Evolutionary conservation across 92 coral and sea anemone genomes (phyloP).

Genomic region (Zoanthus sansibaricus): DNA sequence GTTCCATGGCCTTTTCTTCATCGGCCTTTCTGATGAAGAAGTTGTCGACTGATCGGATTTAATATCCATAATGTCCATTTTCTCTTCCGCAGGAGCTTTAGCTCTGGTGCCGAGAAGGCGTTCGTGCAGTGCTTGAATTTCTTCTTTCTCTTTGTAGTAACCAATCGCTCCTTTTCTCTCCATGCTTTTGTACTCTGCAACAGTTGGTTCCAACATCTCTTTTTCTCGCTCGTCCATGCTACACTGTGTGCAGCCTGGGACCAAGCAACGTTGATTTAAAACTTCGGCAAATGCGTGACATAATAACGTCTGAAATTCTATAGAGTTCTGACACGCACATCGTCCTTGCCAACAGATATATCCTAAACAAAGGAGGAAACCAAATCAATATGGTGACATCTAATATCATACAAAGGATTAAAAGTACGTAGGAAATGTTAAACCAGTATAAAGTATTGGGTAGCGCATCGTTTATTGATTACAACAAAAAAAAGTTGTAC

Average conservation of each 20-base stretch:
- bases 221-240: slow-evolving; percentile 18
- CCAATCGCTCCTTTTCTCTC: neutral
- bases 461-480: no score
- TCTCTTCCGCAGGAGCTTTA: neutral
- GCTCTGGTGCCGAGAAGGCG: slow-evolving; percentile 14
- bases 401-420: neutral
- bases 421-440: neutral
- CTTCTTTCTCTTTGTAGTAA: neutral
- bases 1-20: slow-evolving; percentile 4
- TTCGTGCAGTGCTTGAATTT: neutral
- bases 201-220: neutral
- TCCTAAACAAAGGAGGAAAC: neutral
- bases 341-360: slow-evolving; percentile 42
- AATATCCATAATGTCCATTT: neutral
- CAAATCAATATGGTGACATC: neutral
- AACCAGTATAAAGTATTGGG: no score
- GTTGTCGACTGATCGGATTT: neutral
- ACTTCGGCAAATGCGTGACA: slow-evolving; percentile 46
- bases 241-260: slow-evolving; percentile 43
- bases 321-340: slow-evolving; percentile 30
- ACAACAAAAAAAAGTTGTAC: no score
- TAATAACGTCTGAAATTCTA: slow-evolving; percentile 19
- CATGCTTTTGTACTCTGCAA: neutral
- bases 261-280: slow-evolving; percentile 32
- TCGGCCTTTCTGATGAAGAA: neutral